These are phyloP conservation scores for Pollenia angustigena DNA, from an alignment of 2,888 invertebrate genomes.

Conservation along the genomic window DNA sequence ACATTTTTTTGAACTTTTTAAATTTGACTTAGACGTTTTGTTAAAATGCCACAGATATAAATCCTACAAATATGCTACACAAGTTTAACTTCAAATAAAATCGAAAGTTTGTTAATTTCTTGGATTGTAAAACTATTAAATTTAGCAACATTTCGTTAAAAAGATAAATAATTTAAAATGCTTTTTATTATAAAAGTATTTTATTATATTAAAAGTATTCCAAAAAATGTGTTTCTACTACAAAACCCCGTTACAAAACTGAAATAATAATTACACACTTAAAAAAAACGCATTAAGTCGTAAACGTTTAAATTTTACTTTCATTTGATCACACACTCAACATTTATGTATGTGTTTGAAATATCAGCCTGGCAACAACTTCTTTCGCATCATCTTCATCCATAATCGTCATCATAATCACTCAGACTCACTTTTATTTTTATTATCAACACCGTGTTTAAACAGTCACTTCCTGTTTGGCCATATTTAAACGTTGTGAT, in stretches of 20 bases:
- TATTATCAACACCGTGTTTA: conserved; percentile 38
- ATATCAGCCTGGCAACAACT: conserved; percentile 22
- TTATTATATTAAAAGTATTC: no score
- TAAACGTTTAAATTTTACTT: conserved; percentile 49
- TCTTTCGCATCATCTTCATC: background rate
- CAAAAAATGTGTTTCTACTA: background rate
- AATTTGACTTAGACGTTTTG: no score
- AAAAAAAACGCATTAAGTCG: background rate
- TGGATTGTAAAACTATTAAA: no score
- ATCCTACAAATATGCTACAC: no score
- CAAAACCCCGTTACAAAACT: background rate
- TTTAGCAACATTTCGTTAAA: no score
- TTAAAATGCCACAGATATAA: no score
- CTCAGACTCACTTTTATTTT: conserved; percentile 55
- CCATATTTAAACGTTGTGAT: conserved; percentile 47
- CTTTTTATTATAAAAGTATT: no score
- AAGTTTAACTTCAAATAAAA: background rate
- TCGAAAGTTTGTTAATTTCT: background rate
- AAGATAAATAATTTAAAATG: no score
- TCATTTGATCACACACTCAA: conserved; percentile 20
- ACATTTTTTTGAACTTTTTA: no score
- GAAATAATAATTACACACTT: background rate
- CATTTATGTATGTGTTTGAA: background rate
- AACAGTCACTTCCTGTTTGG: conserved; percentile 66
- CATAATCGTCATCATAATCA: conserved; percentile 27